Conservation (phyloP, 1,140 invertebrate species). For the Drosophila lini region DNA sequence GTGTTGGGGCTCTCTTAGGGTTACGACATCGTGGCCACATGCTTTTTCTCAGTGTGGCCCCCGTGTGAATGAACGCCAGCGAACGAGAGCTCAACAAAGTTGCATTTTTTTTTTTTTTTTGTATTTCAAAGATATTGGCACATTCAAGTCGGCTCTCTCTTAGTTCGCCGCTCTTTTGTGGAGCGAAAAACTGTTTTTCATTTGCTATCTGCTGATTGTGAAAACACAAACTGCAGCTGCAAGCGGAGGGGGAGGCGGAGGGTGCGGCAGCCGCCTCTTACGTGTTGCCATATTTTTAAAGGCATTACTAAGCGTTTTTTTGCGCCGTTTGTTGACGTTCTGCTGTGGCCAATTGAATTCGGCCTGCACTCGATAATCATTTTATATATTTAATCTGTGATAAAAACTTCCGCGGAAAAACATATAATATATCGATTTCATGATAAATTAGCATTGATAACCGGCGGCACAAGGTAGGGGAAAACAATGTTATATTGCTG, state of each 20-base stretch:
- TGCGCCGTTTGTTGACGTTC: slow-evolving; percentile 57
- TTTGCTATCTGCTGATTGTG: slow-evolving; percentile 63
- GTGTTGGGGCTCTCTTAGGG: slow-evolving; percentile 25
- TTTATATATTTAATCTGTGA: slow-evolving; percentile 72
- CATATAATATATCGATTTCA: slow-evolving; percentile 14
- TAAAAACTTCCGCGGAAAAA: slow-evolving; percentile 48
- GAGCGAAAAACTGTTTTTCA: slow-evolving; percentile 60
- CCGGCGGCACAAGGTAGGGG: background rate
- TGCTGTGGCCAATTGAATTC: slow-evolving; percentile 54
- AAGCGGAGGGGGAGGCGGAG: background rate
- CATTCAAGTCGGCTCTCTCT: slow-evolving; percentile 21
- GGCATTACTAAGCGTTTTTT: slow-evolving; percentile 82
- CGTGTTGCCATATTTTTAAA: slow-evolving; percentile 84
- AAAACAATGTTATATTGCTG: background rate
- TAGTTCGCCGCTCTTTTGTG: slow-evolving; percentile 23
- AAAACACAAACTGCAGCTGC: slow-evolving; percentile 67
- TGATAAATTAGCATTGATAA: slow-evolving; percentile 27
- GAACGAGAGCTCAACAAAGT: slow-evolving; percentile 46
- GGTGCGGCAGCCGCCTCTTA: slow-evolving; percentile 47
- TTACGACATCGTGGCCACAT: slow-evolving; percentile 74
- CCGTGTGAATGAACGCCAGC: slow-evolving; percentile 70
- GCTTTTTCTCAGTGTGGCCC: slow-evolving; percentile 45
- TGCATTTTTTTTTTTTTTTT: slow-evolving; percentile 38
- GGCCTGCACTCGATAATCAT: slow-evolving; percentile 70
- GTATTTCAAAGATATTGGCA: slow-evolving; percentile 28